These are phyloP conservation scores for Crenichthys baileyi DNA, from an alignment of 2,797 vertebrate genomes.

Conservation along the genomic window DNA sequence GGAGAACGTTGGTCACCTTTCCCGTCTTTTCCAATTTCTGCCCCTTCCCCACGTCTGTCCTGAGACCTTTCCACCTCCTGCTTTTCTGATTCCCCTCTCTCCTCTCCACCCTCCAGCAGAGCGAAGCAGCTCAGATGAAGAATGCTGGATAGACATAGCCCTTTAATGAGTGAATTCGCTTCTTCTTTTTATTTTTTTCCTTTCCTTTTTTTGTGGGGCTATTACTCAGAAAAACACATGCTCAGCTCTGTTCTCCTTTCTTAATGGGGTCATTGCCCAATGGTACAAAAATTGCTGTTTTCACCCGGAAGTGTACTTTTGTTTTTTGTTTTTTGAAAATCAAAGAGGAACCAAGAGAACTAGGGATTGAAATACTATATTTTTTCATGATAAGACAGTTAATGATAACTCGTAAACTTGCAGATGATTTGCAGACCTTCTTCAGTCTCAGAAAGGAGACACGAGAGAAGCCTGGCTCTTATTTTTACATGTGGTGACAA, in stretches of 20 bases:
- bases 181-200: conserved; percentile 19
- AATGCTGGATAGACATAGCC: conserved; percentile 45
- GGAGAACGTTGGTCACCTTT: conserved; percentile 19
- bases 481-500: conserved; percentile 65
- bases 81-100: conserved; percentile 24
- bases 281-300: conserved; percentile 38
- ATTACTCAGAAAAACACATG: conserved; percentile 61
- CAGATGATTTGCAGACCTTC: conserved; percentile 49
- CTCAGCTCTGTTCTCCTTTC: conserved; percentile 51
- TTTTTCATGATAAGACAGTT: conserved; percentile 9
- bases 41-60: not conserved
- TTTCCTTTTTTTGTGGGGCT: conserved; percentile 49
- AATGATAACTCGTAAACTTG: conserved; percentile 10
- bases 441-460: conserved; percentile 25
- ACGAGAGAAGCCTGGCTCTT: conserved; percentile 34
- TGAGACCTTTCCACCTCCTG: not conserved
- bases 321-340: conserved; percentile 9
- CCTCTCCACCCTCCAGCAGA: conserved; percentile 45
- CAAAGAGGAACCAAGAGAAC: conserved; percentile 16
- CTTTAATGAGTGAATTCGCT: conserved; percentile 59
- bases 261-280: conserved; percentile 51
- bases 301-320: conserved; percentile 36
- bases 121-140: conserved; percentile 46
- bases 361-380: conserved; percentile 8
- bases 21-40: conserved; percentile 55